These are phyloP conservation scores for Drosophila auraria DNA, from an alignment of 1,140 invertebrate species.

Conservation along the genomic window DNA sequence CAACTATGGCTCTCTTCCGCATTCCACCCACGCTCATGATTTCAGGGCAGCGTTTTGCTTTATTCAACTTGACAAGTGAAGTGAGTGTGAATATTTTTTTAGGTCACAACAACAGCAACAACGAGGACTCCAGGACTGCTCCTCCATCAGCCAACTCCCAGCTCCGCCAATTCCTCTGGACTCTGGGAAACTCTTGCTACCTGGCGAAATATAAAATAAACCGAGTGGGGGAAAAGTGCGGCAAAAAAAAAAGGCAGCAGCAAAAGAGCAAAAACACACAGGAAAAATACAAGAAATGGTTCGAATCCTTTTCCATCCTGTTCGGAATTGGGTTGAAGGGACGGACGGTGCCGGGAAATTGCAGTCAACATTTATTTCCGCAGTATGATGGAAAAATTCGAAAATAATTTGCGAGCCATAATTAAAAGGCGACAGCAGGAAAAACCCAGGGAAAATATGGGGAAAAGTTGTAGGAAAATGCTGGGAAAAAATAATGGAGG, in stretches of 20 bases:
- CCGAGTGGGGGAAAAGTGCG: conserved; percentile 10
- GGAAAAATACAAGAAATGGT: conserved; percentile 64
- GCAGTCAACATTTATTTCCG: conserved; percentile 82
- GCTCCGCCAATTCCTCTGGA: conserved; percentile 46
- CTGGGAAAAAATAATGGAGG: conserved; percentile 6
- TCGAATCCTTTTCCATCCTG: conserved; percentile 80
- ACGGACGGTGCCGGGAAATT: conserved; percentile 56
- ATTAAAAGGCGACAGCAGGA: conserved; percentile 74
- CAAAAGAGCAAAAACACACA: conserved; percentile 24
- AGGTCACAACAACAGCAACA: conserved; percentile 66
- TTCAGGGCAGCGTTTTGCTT: conserved; percentile 48
- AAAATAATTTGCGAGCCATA: conserved; percentile 82
- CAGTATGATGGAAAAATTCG: conserved; percentile 81
- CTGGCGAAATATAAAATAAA: conserved; percentile 55
- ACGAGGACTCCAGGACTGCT: conserved; percentile 11
- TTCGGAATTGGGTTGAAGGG: conserved; percentile 51
- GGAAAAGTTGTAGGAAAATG: conserved; percentile 50
- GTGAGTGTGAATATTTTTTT: conserved; percentile 82
- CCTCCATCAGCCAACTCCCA: conserved; percentile 35
- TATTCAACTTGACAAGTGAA: conserved; percentile 82
- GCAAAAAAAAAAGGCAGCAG: conserved; percentile 23
- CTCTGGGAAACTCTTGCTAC: conserved; percentile 53
- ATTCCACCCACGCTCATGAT: conserved; percentile 14
- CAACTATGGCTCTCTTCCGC: conserved; percentile 20
- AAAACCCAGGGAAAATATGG: conserved; percentile 39